Evolutionary conservation across 2,797 vertebrate species (phyloP).

Genomic region (Buphagus erythrorhynchus): DNA sequence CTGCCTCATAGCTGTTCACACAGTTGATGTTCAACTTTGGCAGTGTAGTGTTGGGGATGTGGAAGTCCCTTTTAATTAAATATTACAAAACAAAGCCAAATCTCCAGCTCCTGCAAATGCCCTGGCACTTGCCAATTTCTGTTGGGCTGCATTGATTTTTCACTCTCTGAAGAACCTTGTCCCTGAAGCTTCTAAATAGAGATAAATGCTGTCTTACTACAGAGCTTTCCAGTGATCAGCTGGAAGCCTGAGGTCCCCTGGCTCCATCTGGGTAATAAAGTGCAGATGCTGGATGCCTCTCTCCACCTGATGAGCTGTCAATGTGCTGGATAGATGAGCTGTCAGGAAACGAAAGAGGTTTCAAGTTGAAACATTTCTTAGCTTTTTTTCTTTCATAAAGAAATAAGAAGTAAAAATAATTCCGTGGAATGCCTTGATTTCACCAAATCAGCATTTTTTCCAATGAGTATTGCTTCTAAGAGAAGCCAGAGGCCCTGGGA

Average conservation of each 20-base stretch:
- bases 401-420: background rate
- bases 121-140: background rate
- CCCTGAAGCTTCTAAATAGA: conserved; percentile 10
- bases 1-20: background rate
- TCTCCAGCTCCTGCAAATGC: background rate
- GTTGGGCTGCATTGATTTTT: background rate
- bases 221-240: conserved; percentile 32
- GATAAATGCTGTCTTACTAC: conserved; percentile 15
- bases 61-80: conserved; percentile 19
- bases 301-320: conserved; percentile 62
- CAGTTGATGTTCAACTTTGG: conserved; percentile 54
- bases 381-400: background rate
- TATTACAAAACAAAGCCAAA: background rate
- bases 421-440: background rate
- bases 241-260: conserved; percentile 24
- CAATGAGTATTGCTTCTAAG: background rate
- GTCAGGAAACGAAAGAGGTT: background rate
- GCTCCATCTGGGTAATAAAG: conserved; percentile 36
- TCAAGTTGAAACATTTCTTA: background rate
- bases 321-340: conserved; percentile 46
- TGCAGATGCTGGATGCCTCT: conserved; percentile 55
- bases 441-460: conserved; percentile 1
- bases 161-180: background rate
- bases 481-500: background rate
- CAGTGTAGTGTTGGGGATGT: background rate